Evolutionary conservation across 2,888 invertebrate species (phyloP).

Genomic region (Acanthococcus lagerstroemiae): DNA sequence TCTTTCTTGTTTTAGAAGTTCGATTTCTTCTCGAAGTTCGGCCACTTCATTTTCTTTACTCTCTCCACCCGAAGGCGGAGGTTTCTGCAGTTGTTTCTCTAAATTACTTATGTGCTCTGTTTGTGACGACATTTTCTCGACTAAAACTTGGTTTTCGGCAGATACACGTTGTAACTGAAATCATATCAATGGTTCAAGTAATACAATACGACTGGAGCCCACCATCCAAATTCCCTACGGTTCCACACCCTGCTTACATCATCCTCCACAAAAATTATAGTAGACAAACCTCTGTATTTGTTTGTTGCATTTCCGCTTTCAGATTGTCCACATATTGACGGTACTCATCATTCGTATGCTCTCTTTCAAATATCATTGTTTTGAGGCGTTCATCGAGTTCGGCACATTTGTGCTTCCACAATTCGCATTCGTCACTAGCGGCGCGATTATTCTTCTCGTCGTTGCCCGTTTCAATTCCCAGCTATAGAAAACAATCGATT

Average conservation of each 20-base stretch:
- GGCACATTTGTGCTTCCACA: slow-evolving; percentile 4
- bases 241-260: no score
- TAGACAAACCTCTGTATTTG: not conserved
- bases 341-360: slow-evolving; percentile 17
- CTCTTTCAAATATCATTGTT: slow-evolving; percentile 13
- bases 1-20: not conserved
- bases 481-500: not conserved
- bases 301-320: slow-evolving; percentile 2
- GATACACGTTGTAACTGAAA: slow-evolving; percentile 6
- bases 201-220: no score
- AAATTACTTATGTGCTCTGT: slow-evolving; percentile 19
- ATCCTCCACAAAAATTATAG: no score
- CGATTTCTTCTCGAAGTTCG: not conserved
- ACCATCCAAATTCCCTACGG: no score
- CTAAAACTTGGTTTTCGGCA: slow-evolving; percentile 6
- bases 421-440: not conserved
- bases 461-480: slow-evolving; percentile 2
- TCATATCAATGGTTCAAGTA: not conserved
- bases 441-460: not conserved
- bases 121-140: slow-evolving; percentile 16
- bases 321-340: slow-evolving; percentile 18
- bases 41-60: not conserved
- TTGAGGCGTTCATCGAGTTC: slow-evolving; percentile 7
- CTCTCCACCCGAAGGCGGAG: not conserved
- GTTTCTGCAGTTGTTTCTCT: slow-evolving; percentile 13